Percentiles rank a stretch among this genome's conserved stretches.
phyloP scores from a whole-genome alignment of 2,797 vertebrate genomes.

The Falco berigora region DNA sequence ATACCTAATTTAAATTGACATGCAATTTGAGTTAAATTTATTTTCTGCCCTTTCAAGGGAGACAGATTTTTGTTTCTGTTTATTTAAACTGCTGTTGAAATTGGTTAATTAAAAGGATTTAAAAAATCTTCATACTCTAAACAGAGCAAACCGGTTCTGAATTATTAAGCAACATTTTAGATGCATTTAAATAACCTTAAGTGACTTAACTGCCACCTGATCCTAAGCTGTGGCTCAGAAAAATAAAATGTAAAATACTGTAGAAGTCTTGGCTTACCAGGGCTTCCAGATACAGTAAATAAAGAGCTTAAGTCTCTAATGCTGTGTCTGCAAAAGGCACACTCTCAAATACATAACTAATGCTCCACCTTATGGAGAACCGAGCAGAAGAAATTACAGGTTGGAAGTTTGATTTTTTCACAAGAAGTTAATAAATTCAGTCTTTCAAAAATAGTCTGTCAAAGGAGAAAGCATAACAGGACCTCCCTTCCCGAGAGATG shows the following conservation, averaged over 20 bases:
- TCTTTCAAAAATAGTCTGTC: neutral
- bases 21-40: conserved; percentile 47
- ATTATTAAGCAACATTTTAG: conserved; percentile 80
- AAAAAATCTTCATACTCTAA: conserved; percentile 76
- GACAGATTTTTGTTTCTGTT: conserved; percentile 60
- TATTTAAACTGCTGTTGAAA: conserved; percentile 75
- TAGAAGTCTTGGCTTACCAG: conserved; percentile 70
- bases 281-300: conserved; percentile 76
- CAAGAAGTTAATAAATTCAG: conserved; percentile 20
- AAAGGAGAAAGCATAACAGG: neutral
- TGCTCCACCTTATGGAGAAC: conserved; percentile 42
- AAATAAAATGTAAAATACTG: conserved; percentile 76
- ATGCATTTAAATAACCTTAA: conserved; percentile 79
- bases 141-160: conserved; percentile 79
- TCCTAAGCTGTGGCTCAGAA: conserved; percentile 75
- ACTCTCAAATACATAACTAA: conserved; percentile 58
- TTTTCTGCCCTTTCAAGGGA: conserved; percentile 55
- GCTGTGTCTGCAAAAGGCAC: conserved; percentile 37
- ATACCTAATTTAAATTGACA: neutral
- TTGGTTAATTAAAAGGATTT: conserved; percentile 78
- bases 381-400: neutral
- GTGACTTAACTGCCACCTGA: conserved; percentile 76
- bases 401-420: conserved; percentile 24
- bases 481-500: neutral
- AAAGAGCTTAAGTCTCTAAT: conserved; percentile 73